Conservation (phyloP, 2,113 vertebrate species). For the Benitochromis conjunctus region DNA sequence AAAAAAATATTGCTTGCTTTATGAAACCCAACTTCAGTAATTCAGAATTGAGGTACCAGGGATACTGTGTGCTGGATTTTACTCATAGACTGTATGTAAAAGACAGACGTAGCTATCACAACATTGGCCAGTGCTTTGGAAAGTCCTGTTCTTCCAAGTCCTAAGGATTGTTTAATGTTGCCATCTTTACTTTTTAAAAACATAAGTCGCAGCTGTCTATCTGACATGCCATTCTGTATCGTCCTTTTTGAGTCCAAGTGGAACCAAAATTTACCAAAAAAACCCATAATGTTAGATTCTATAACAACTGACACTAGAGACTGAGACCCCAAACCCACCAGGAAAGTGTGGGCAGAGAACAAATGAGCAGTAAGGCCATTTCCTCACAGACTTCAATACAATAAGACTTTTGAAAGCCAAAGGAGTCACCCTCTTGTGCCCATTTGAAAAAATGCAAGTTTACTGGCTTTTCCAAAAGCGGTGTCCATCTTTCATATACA, state of each 20-base stretch:
- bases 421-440: not conserved
- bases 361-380: not conserved
- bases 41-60: not conserved
- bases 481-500: not conserved
- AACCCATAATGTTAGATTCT: not conserved
- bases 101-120: not conserved
- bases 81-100: not conserved
- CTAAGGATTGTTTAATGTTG: not conserved
- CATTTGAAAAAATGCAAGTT: not conserved
- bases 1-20: constrained; percentile 15
- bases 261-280: not conserved
- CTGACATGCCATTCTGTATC: not conserved
- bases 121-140: not conserved
- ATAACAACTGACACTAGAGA: not conserved
- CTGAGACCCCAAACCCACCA: not conserved
- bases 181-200: not conserved
- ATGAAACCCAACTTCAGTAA: constrained; percentile 9
- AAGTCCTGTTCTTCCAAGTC: not conserved
- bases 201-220: not conserved
- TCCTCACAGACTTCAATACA: not conserved
- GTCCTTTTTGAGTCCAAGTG: not conserved
- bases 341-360: not conserved
- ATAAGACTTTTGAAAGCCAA: not conserved
- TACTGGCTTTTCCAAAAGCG: not conserved
- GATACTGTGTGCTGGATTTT: not conserved